These are phyloP conservation scores for Lithodes maja DNA, from an alignment of 2,888 invertebrate species.

Conservation along the genomic window DNA sequence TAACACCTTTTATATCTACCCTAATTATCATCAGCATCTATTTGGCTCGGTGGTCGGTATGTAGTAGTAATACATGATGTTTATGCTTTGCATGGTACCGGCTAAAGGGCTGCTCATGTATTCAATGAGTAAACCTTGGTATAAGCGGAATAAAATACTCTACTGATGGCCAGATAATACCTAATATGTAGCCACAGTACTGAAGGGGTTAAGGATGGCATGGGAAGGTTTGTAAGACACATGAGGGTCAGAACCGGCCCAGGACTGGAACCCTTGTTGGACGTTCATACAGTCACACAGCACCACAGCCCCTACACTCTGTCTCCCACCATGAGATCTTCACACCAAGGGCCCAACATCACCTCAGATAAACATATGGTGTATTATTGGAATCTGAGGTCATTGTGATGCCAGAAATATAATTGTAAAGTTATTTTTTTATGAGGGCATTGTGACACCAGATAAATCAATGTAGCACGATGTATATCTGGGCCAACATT, in stretches of 20 bases:
- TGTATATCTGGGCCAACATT: neutral
- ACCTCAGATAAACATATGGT: neutral
- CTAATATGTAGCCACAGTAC: no score
- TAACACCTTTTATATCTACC: no score
- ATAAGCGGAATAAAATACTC: no score
- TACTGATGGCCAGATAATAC: no score
- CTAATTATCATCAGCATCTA: no score
- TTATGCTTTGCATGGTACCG: no score
- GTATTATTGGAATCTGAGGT: neutral
- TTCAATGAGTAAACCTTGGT: no score
- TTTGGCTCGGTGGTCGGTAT: no score
- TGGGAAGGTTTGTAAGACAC: neutral
- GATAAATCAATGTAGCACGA: no score
- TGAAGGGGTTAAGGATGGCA: neutral
- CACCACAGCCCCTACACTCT: neutral
- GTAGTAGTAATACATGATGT: no score
- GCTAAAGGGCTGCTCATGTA: no score
- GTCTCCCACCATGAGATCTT: neutral
- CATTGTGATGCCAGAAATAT: neutral
- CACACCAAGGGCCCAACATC: neutral
- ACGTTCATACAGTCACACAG: neutral
- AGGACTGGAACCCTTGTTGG: neutral
- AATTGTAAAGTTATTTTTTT: neutral
- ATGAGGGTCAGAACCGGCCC: neutral
- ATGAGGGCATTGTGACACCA: no score